These are phyloP conservation scores for Liasis olivaceus DNA, from an alignment of 2,797 vertebrate genomes.

Conservation along the genomic window DNA sequence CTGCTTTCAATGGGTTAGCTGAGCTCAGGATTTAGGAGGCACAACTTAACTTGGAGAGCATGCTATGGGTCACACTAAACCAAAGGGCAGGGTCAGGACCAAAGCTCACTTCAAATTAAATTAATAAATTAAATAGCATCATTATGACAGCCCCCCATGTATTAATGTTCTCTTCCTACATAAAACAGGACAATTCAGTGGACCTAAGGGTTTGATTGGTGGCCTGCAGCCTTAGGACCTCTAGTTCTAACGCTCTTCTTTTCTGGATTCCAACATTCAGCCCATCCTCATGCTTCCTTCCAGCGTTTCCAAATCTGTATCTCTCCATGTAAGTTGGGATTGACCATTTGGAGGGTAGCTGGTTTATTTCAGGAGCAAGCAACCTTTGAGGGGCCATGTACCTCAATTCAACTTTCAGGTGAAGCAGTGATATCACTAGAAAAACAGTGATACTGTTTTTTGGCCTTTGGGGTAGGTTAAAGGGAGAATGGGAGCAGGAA, in stretches of 20 bases:
- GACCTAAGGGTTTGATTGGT: not conserved
- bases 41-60: not conserved
- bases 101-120: not conserved
- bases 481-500: not conserved
- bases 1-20: not conserved
- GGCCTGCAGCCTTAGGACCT: not conserved
- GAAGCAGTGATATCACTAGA: not conserved
- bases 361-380: not conserved
- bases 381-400: not conserved
- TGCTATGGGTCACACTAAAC: not conserved
- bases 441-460: not conserved
- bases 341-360: not conserved
- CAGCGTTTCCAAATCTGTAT: not conserved
- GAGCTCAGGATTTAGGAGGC: not conserved
- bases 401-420: not conserved
- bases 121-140: not conserved
- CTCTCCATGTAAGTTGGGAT: not conserved
- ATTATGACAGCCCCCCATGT: not conserved
- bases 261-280: not conserved
- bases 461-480: not conserved
- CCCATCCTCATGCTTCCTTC: not conserved
- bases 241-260: not conserved
- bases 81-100: not conserved
- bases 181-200: not conserved
- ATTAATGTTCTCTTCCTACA: not conserved